phyloP scores from a whole-genome alignment of 2,888 invertebrate genomes.

The Microplitis deprimator region DNA sequence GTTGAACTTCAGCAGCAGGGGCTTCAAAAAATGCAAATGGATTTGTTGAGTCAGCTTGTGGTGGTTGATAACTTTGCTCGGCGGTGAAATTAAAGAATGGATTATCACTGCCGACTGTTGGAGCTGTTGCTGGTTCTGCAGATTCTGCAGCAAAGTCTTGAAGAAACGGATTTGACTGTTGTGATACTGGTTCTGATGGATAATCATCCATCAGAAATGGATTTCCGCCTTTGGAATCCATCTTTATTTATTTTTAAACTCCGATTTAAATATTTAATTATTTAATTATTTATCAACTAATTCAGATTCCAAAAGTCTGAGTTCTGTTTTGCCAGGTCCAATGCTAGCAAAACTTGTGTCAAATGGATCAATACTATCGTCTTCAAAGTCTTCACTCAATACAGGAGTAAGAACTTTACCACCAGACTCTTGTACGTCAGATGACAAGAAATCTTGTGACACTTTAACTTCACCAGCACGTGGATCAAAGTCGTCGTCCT shows the following conservation, averaged over 20 bases:
- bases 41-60: slow-evolving; percentile 65
- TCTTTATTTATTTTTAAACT: slow-evolving; percentile 65
- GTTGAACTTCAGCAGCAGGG: slow-evolving; percentile 40
- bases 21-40: slow-evolving; percentile 68
- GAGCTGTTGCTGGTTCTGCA: slow-evolving; percentile 48
- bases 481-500: slow-evolving; percentile 74
- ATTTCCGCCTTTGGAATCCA: slow-evolving; percentile 79
- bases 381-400: slow-evolving; percentile 61
- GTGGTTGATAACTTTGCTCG: slow-evolving; percentile 59
- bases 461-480: slow-evolving; percentile 68
- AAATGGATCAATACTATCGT: slow-evolving; percentile 82
- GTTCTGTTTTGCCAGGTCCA: slow-evolving; percentile 83
- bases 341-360: slow-evolving; percentile 86
- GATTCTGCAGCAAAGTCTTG: slow-evolving; percentile 69
- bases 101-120: slow-evolving; percentile 65
- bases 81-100: slow-evolving; percentile 64
- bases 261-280: neutral
- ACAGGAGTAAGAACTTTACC: slow-evolving; percentile 69
- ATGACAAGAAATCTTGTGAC: slow-evolving; percentile 70
- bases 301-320: slow-evolving; percentile 85
- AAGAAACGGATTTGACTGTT: slow-evolving; percentile 81
- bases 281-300: slow-evolving; percentile 72
- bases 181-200: slow-evolving; percentile 74
- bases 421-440: slow-evolving; percentile 73
- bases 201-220: slow-evolving; percentile 85